Conservation (phyloP, 2,797 vertebrate genomes). For the Cygnus olor region DNA sequence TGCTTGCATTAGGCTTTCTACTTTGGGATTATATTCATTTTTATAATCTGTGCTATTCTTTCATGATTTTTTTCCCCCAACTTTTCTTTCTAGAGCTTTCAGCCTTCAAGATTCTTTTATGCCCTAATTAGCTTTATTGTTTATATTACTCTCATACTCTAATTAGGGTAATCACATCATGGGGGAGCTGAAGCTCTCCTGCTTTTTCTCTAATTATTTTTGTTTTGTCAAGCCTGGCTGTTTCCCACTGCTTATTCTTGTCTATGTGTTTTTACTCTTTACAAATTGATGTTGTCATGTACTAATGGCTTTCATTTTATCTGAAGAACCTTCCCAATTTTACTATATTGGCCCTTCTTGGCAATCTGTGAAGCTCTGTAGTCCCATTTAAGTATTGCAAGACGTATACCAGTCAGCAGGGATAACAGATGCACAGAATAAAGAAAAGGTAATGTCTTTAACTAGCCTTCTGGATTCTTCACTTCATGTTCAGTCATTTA, state of each 20-base stretch:
- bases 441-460: background rate
- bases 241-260: slow-evolving; percentile 41
- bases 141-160: slow-evolving; percentile 39
- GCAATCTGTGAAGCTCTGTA: background rate
- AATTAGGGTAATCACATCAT: slow-evolving; percentile 43
- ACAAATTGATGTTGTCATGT: slow-evolving; percentile 26
- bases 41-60: background rate
- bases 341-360: background rate
- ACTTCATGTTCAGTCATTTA: background rate
- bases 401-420: background rate
- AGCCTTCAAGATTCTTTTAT: slow-evolving; percentile 3
- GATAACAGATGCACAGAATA: background rate
- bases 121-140: slow-evolving; percentile 48
- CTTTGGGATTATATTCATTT: background rate
- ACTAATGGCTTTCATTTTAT: slow-evolving; percentile 36
- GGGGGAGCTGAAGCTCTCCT: background rate
- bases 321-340: slow-evolving; percentile 10
- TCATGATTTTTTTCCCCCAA: background rate
- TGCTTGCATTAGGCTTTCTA: background rate
- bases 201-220: slow-evolving; percentile 54
- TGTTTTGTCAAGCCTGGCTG: slow-evolving; percentile 31
- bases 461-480: background rate
- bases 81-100: slow-evolving; percentile 21
- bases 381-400: background rate
- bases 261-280: background rate